These are phyloP conservation scores for Argyra leucocephala DNA, from an alignment of 2,888 invertebrate genomes.

Conservation along the genomic window DNA sequence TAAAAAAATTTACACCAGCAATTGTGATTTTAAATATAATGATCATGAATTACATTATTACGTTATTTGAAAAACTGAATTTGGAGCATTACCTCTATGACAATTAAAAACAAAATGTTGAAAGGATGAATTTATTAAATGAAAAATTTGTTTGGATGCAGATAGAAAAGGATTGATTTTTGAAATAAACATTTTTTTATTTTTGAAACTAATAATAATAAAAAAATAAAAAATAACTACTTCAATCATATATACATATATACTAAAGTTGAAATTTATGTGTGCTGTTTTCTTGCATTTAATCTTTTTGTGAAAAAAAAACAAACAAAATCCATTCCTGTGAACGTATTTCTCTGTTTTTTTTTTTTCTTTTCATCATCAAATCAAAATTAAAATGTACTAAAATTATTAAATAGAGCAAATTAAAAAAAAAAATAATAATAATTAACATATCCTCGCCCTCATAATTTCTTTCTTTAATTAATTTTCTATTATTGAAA, in stretches of 20 bases:
- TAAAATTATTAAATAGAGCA: too few species aligned
- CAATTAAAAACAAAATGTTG: background rate
- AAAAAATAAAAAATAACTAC: too few species aligned
- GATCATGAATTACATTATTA: too few species aligned
- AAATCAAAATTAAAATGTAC: background rate
- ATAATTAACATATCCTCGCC: background rate
- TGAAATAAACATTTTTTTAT: background rate
- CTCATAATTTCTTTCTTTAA: too few species aligned
- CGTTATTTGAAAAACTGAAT: too few species aligned
- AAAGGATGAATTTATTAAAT: background rate
- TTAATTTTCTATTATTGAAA: too few species aligned
- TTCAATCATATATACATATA: too few species aligned
- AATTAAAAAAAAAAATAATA: background rate
- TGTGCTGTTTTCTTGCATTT: slow-evolving; percentile 6
- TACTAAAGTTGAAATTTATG: background rate
- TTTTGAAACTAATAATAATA: too few species aligned
- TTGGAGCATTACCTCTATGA: too few species aligned
- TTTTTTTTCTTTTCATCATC: background rate
- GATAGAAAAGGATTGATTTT: background rate
- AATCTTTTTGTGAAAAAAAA: background rate
- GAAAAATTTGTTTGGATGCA: background rate
- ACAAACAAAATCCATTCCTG: background rate
- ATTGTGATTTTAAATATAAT: too few species aligned
- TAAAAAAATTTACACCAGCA: too few species aligned
- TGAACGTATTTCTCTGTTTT: background rate